A percentile compares a stretch with the other conserved stretches of the same genome.
These are phyloP conservation scores for Malurus leucopterus DNA, from an alignment of 2,797 vertebrate species.

Conservation along the genomic window DNA sequence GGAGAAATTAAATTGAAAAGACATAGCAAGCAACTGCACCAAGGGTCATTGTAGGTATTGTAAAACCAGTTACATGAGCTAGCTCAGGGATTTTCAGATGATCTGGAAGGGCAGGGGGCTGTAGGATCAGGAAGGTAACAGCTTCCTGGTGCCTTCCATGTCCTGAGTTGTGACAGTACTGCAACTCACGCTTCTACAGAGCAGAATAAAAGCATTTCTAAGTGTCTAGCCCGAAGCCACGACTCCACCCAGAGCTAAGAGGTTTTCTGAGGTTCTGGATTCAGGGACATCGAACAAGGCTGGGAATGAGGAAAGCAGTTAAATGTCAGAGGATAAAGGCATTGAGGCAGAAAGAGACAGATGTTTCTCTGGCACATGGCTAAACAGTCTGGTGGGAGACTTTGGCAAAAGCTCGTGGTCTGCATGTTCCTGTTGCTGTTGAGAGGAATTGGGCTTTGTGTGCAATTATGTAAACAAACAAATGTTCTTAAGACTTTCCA, in stretches of 20 bases:
- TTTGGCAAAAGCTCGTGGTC: background rate
- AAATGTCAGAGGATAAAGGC: conserved; percentile 46
- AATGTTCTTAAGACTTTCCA: background rate
- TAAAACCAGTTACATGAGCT: background rate
- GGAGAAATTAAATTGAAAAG: background rate
- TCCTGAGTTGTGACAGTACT: background rate
- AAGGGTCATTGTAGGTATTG: background rate
- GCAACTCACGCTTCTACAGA: background rate
- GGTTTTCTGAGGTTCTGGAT: background rate
- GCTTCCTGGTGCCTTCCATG: background rate
- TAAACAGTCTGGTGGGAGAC: conserved; percentile 35
- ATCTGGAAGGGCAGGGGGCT: background rate
- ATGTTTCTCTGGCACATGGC: conserved; percentile 40
- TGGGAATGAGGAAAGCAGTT: background rate
- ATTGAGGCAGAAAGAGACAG: conserved; percentile 31
- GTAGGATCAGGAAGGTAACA: background rate
- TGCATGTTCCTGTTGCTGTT: background rate
- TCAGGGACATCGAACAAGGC: background rate
- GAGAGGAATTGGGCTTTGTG: conserved; percentile 18
- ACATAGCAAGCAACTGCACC: background rate
- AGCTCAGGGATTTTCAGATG: background rate
- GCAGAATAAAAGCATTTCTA: background rate
- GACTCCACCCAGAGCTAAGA: background rate
- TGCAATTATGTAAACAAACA: conserved; percentile 34
- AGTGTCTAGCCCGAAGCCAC: background rate